A percentile compares a stretch with the other conserved stretches of the same genome.
phyloP scores from a whole-genome alignment of 1,140 invertebrate species.

The Zaprionus gabonicus region DNA sequence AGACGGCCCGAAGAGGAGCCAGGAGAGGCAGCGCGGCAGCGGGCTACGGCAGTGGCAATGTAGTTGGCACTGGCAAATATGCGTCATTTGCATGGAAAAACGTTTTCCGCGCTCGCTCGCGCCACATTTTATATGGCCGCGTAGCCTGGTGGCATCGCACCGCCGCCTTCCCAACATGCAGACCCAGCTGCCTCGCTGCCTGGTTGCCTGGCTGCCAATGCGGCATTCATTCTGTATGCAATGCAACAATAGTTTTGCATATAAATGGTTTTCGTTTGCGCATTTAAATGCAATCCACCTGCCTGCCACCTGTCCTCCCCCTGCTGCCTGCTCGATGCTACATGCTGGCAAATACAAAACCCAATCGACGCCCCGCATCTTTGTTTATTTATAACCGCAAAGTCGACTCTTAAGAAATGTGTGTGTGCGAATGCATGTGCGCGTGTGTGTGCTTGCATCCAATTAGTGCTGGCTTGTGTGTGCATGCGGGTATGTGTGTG shows the following conservation, averaged over 20 bases:
- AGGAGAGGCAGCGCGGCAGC: background rate
- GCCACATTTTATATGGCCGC: slow-evolving; percentile 54
- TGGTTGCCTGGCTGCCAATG: slow-evolving; percentile 28
- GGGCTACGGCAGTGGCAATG: slow-evolving; percentile 25
- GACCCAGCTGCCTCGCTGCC: background rate
- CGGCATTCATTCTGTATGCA: slow-evolving; percentile 78
- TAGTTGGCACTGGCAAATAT: slow-evolving; percentile 64
- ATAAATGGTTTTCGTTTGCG: slow-evolving; percentile 82
- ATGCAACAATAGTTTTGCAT: slow-evolving; percentile 84
- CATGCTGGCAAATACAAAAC: slow-evolving; percentile 34
- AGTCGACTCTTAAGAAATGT: slow-evolving; percentile 50
- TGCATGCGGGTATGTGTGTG: background rate
- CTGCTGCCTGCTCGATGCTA: slow-evolving; percentile 5
- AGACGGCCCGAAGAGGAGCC: slow-evolving; percentile 7
- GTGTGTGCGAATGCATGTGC: slow-evolving; percentile 4
- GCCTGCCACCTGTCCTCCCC: background rate
- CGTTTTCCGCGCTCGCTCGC: slow-evolving; percentile 54
- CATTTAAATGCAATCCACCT: slow-evolving; percentile 76
- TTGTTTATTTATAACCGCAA: slow-evolving; percentile 62
- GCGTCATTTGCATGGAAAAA: slow-evolving; percentile 82
- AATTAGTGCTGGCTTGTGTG: slow-evolving; percentile 50
- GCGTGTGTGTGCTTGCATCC: slow-evolving; percentile 29
- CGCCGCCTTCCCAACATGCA: background rate
- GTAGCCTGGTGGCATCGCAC: background rate
- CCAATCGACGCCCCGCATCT: slow-evolving; percentile 53